Evolutionary conservation across 1,140 invertebrate species (phyloP).

Genomic region (Sinonovacula constricta): DNA sequence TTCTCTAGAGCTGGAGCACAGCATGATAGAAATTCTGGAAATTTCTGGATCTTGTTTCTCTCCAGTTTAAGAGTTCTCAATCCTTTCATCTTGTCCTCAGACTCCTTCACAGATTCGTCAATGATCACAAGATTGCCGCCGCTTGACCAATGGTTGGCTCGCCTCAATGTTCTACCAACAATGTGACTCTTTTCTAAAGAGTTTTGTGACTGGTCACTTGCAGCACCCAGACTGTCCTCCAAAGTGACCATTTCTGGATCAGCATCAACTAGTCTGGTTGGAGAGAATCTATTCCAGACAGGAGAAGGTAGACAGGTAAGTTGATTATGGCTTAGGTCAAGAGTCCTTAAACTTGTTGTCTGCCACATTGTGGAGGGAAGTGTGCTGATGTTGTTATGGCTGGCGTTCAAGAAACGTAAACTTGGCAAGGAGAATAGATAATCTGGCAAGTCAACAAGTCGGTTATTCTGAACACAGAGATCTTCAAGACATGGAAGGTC

Average conservation of each 20-base stretch:
- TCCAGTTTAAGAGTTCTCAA: slow-evolving; percentile 58
- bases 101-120: slow-evolving; percentile 29
- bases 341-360: slow-evolving; percentile 80
- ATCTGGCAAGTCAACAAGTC: slow-evolving; percentile 88
- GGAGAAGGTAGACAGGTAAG: slow-evolving; percentile 86
- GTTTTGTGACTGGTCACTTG: not conserved
- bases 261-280: not conserved
- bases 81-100: slow-evolving; percentile 39
- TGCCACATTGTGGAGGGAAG: slow-evolving; percentile 93
- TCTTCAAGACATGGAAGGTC: slow-evolving; percentile 89
- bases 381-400: slow-evolving; percentile 94
- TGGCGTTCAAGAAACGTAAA: slow-evolving; percentile 91
- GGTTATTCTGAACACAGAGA: slow-evolving; percentile 92
- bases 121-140: slow-evolving; percentile 4
- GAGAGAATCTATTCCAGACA: not conserved
- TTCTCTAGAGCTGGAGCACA: slow-evolving; percentile 86
- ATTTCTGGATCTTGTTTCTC: slow-evolving; percentile 49
- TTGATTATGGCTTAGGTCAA: slow-evolving; percentile 96
- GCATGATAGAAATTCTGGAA: slow-evolving; percentile 59
- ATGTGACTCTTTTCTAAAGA: not conserved
- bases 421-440: slow-evolving; percentile 90
- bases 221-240: not conserved
- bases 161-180: too few relatives aligned
- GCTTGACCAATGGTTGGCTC: slow-evolving; percentile 46
- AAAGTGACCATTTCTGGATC: not conserved